Evolutionary conservation across 2,888 invertebrate species (phyloP), one percentile per base, ranked within the genome.

Genomic region (Galeruca laticollis): DNA sequence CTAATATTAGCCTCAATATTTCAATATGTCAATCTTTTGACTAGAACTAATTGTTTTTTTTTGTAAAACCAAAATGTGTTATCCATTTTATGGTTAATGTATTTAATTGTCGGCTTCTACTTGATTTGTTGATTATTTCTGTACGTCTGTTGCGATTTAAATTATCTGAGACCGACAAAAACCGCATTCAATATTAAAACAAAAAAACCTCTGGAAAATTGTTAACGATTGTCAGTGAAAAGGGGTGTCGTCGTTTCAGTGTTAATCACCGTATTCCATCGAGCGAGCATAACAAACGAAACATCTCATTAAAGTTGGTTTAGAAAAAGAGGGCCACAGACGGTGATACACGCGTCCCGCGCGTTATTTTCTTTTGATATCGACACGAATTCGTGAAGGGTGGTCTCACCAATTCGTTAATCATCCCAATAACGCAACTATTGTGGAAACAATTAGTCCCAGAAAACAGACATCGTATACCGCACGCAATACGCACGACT

Each of bases 291-390:
- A 73, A 77, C 71, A 75, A 77, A 76, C 72, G 52, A 52, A 52
- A 15, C 75, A 75, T 75, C 75, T 79, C 77, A 79, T 78, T 75
- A 78, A 78, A 78, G 73, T 79, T 74, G 64, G 78, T 78, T 79
- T 77, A 75, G 73, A 68, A 74, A 72, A 74, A 57, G n/a, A n/a
- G 56, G 79, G 77, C 79, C 77, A 72, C 78, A 79, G 75, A 73
- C 76, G 75, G 78, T 75, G 80, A 63, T 37, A 74, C 80, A 80
- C 79, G 77, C 80, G 79, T 76, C 75, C 68, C 75, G 75, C 76
- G 75, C 75, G 78, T 73, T 77, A 76, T 76, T 77, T 78, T 77
- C 78, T 77, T 78, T 76, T 75, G 75, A 77, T 69, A 74, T 70
- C 73, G 72, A 72, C 76, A 76, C 72, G 77, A 70, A 74, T 76